Conservation (phyloP, 2,797 vertebrate genomes). For the Lateolabrax maculatus region DNA sequence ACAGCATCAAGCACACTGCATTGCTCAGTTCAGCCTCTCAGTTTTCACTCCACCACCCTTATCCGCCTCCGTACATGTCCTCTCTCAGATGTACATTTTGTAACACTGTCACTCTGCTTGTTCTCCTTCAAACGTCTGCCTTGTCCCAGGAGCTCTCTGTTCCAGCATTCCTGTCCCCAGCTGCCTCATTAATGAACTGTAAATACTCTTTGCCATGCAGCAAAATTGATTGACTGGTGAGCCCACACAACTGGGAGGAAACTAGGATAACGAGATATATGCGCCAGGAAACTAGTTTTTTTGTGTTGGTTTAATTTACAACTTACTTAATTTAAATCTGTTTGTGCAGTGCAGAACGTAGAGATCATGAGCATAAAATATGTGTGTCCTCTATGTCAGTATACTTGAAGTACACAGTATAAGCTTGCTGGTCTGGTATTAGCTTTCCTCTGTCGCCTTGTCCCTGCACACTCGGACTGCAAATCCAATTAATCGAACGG, state of each 20-base stretch:
- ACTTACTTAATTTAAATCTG: slow-evolving; percentile 37
- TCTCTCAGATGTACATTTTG: slow-evolving; percentile 72
- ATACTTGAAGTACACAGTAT: slow-evolving; percentile 7
- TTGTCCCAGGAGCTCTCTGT: slow-evolving; percentile 56
- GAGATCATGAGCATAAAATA: slow-evolving; percentile 40
- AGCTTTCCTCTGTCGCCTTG: slow-evolving; percentile 60
- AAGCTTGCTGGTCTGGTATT: slow-evolving; percentile 37
- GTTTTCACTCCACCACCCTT: slow-evolving; percentile 20
- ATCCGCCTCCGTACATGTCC: slow-evolving; percentile 36
- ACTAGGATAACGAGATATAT: slow-evolving; percentile 65
- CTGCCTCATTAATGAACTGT: slow-evolving; percentile 79
- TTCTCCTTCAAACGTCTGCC: slow-evolving; percentile 66
- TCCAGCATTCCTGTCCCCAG: slow-evolving; percentile 60
- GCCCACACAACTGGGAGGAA: slow-evolving; percentile 45
- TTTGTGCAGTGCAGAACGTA: slow-evolving; percentile 18
- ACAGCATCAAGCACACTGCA: slow-evolving; percentile 22
- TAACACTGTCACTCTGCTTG: slow-evolving; percentile 51
- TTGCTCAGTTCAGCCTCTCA: slow-evolving; percentile 36
- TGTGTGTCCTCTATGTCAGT: slow-evolving; percentile 28
- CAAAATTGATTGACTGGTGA: slow-evolving; percentile 69
- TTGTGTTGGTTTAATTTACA: slow-evolving; percentile 44
- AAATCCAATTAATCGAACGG: slow-evolving; percentile 72
- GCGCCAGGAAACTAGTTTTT: slow-evolving; percentile 46
- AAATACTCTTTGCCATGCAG: slow-evolving; percentile 71
- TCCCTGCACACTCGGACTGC: slow-evolving; percentile 47